Conservation (phyloP, 2,113 vertebrate genomes). For the Dolichallabes microphthalmus region DNA sequence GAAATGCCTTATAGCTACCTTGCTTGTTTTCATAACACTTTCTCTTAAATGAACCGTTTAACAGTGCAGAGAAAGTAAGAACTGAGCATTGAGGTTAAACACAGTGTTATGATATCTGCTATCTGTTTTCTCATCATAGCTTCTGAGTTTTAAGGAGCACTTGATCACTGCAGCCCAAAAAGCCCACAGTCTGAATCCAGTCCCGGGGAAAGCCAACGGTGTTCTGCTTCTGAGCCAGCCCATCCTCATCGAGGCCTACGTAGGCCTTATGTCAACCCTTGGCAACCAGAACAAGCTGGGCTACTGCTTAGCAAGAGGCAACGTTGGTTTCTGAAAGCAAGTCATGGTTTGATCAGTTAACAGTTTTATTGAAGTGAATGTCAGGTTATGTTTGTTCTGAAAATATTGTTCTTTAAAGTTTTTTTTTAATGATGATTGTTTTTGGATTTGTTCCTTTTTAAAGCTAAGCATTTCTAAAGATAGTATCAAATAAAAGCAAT, state of each 20-base stretch:
- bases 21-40: neutral
- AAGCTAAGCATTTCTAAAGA: neutral
- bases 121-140: slow-evolving; percentile 63
- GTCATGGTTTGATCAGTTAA: neutral
- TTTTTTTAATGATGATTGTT: neutral
- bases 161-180: slow-evolving; percentile 68
- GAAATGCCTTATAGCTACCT: neutral
- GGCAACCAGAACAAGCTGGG: slow-evolving; percentile 81
- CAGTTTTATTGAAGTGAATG: neutral
- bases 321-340: slow-evolving; percentile 74
- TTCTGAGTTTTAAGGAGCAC: slow-evolving; percentile 71
- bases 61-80: neutral
- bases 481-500: neutral
- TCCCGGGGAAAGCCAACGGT: slow-evolving; percentile 68
- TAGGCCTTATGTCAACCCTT: slow-evolving; percentile 75
- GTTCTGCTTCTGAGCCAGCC: slow-evolving; percentile 72
- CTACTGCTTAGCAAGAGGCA: slow-evolving; percentile 78
- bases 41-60: neutral
- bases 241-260: slow-evolving; percentile 75
- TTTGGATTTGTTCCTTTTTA: neutral
- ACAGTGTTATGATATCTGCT: neutral
- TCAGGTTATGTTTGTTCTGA: neutral
- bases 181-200: slow-evolving; percentile 61
- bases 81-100: neutral
- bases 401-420: neutral